Evolutionary conservation across 1,140 invertebrate genomes (phyloP), one percentile per base, ranked within the genome.

Genomic region (Odontomachus brunneus): DNA sequence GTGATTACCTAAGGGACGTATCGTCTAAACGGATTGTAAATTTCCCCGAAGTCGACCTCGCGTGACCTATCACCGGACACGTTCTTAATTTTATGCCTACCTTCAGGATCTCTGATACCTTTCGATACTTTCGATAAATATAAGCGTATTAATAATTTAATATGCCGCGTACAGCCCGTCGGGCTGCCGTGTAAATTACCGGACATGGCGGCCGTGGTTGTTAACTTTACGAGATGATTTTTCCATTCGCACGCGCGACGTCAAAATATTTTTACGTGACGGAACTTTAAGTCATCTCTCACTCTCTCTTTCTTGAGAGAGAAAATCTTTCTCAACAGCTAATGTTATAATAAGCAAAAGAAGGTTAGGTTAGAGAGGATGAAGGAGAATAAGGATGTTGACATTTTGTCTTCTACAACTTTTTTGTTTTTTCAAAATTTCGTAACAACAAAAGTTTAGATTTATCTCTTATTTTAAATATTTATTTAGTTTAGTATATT

Each of bases 141-240:
- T 87, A 71, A 83, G 67, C 85, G 82, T 83, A 88, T 90, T 90
- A 91, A 91, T 91, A 89, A 90, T 90, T 90, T 88, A 89, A 88
- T 90, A 89, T 85, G 65, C 76, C 22, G 29, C 44, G 51, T 48
- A 74, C 62, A 86, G 85, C 72, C 84, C 60, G 78, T 48, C 49
- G 60, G 55, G 19, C 26, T 66, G 60, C 26, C 63, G 55, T 60
- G 86, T 90, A 91, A 92, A 89, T 92, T 88, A 84, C 67, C 65
- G 53, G 66, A 83, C 57, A 62, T 60, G 72, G 53, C 71, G 53
- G 84, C 83, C 74, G 74, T 69, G 65, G 12, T 3, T 5, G 38
- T 7, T 44, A 33, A 29, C 51, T 86, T 85, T 85, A 85, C 14
- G 55, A 22, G 33, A 51, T 49, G 69, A 59, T 85, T 82, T 85